Evolutionary conservation across 2,113 vertebrate genomes (phyloP).

Genomic region (Bubalus kerabau): DNA sequence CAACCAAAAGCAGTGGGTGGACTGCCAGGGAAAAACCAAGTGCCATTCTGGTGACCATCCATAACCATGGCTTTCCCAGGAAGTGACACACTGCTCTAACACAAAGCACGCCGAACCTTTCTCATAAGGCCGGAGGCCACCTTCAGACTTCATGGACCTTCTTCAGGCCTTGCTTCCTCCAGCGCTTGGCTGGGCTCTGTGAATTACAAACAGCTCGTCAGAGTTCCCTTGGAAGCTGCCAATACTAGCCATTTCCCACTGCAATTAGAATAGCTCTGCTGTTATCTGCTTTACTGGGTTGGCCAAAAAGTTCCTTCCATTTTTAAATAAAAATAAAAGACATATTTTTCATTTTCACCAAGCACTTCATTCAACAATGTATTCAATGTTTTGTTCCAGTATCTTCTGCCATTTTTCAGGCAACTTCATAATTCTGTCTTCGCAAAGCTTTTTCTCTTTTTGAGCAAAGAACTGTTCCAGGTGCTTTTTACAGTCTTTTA

Average conservation of each 20-base stretch:
- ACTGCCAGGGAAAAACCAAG: conserved; percentile 20
- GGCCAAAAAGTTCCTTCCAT: background rate
- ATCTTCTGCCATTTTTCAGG: background rate
- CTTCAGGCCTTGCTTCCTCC: background rate
- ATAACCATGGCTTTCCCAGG: conserved; percentile 6
- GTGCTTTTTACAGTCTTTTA: background rate
- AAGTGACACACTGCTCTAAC: background rate
- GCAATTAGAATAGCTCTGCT: background rate
- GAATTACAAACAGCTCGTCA: conserved; percentile 11
- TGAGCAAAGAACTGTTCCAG: background rate
- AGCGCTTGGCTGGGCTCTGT: background rate
- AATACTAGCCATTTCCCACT: conserved; percentile 36
- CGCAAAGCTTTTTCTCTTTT: background rate
- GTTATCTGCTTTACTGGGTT: conserved; percentile 23
- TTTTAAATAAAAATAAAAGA: background rate
- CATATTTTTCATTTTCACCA: background rate
- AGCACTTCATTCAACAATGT: background rate
- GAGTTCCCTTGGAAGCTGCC: conserved; percentile 37
- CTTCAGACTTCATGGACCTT: conserved; percentile 1
- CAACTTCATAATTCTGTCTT: background rate
- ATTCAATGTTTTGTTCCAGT: background rate
- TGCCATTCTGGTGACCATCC: background rate
- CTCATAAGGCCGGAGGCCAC: background rate
- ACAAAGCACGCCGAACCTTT: background rate
- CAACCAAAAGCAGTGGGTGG: background rate